These are phyloP conservation scores for Rhagoletis zephyria DNA, from an alignment of 1,140 invertebrate species.

Conservation along the genomic window DNA sequence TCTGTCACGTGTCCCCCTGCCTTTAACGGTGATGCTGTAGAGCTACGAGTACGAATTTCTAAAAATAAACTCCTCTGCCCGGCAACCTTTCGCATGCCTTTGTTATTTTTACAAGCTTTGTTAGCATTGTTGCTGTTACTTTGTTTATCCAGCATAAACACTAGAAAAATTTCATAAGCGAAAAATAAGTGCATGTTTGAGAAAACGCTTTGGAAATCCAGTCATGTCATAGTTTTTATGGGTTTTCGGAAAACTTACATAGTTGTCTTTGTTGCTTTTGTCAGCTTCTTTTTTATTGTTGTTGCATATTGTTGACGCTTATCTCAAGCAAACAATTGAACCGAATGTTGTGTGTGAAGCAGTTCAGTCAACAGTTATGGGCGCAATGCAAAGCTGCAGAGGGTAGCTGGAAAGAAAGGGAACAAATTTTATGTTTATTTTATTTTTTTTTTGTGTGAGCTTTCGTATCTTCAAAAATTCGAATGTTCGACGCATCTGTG, in stretches of 20 bases:
- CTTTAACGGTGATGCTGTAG: conserved; percentile 16
- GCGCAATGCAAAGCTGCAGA: neutral
- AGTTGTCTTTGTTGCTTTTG: conserved; percentile 20
- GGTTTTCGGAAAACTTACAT: conserved; percentile 21
- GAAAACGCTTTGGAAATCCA: conserved; percentile 6
- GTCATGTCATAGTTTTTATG: conserved; percentile 42
- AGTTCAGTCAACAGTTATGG: neutral
- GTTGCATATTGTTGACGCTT: conserved; percentile 37
- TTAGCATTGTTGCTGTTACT: neutral
- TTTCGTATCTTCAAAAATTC: conserved; percentile 21
- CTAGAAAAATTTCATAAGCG: conserved; percentile 66
- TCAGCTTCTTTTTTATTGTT: neutral
- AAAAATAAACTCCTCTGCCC: neutral
- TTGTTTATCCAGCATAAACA: conserved; percentile 26
- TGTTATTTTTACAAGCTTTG: neutral
- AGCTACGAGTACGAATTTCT: neutral
- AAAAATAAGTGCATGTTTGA: conserved; percentile 69
- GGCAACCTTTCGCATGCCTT: neutral
- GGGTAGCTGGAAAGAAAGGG: neutral
- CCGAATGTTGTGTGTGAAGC: neutral
- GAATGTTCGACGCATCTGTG: conserved; percentile 6
- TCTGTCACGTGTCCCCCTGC: neutral
- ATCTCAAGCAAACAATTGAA: conserved; percentile 32
- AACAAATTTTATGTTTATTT: neutral
- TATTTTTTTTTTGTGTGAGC: neutral